A percentile compares a stretch with the other conserved stretches of the same genome.
Conservation (phyloP, 2,797 vertebrate genomes). For the Zonotrichia albicollis region DNA sequence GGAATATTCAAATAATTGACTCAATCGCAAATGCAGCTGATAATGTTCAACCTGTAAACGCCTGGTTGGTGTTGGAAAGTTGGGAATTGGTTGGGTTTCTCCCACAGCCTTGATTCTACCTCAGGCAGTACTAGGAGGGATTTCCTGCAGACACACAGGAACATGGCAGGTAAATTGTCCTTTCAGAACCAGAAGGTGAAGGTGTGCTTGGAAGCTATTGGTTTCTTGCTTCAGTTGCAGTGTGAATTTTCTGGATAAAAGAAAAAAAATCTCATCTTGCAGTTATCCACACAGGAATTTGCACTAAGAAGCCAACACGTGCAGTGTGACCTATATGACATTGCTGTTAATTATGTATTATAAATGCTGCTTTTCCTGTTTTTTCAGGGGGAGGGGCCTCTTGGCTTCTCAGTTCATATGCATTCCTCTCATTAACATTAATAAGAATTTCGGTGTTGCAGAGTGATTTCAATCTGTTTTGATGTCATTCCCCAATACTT, state of each 20-base stretch:
- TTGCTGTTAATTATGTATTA: slow-evolving; percentile 15
- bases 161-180: neutral
- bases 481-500: neutral
- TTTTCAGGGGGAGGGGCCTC: neutral
- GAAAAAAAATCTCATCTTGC: neutral
- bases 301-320: neutral
- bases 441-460: neutral
- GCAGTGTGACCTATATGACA: neutral
- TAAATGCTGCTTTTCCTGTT: neutral
- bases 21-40: neutral
- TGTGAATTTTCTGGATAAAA: neutral
- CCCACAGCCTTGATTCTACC: neutral
- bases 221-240: neutral
- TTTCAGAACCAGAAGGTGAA: neutral
- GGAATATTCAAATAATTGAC: neutral
- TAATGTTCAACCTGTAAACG: neutral
- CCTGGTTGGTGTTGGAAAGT: neutral
- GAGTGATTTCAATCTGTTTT: neutral
- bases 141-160: neutral
- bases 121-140: neutral
- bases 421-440: neutral
- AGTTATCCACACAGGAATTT: neutral
- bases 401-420: neutral
- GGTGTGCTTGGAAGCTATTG: neutral
- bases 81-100: neutral